phyloP scores from a whole-genome alignment of 2,888 invertebrate species.

The Aphidius colemani region DNA sequence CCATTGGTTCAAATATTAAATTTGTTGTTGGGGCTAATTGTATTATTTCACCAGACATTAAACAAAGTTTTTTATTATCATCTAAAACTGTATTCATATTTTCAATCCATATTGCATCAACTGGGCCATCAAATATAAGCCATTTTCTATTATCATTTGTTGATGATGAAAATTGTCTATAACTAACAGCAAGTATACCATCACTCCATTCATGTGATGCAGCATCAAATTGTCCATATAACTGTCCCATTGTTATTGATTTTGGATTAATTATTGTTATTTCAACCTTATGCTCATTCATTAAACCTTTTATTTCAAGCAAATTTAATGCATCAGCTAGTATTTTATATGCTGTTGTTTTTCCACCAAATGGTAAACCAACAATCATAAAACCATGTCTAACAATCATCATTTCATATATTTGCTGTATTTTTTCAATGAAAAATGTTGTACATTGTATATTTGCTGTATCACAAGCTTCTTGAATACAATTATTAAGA shows the following conservation, averaged over 20 bases:
- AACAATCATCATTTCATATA: slow-evolving; percentile 95
- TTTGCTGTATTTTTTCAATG: slow-evolving; percentile 84
- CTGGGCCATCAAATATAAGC: slow-evolving; percentile 95
- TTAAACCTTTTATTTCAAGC: slow-evolving; percentile 75
- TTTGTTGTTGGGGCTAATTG: slow-evolving; percentile 88
- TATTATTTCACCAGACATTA: slow-evolving; percentile 97
- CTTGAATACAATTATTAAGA: slow-evolving; percentile 68
- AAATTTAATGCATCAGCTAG: slow-evolving; percentile 81
- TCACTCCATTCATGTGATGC: slow-evolving; percentile 96
- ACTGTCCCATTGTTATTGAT: slow-evolving; percentile 92
- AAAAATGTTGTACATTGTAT: slow-evolving; percentile 86
- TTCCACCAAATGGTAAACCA: slow-evolving; percentile 90
- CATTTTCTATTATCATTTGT: slow-evolving; percentile 76
- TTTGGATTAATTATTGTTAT: slow-evolving; percentile 91
- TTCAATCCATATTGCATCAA: slow-evolving; percentile 96
- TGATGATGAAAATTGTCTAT: slow-evolving; percentile 78
- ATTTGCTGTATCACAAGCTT: slow-evolving; percentile 73
- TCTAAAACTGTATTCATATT: slow-evolving; percentile 95
- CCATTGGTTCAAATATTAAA: slow-evolving; percentile 94
- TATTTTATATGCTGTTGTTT: slow-evolving; percentile 82
- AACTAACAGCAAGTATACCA: slow-evolving; percentile 83
- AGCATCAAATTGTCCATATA: slow-evolving; percentile 95
- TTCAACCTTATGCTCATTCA: slow-evolving; percentile 78
- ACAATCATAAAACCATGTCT: slow-evolving; percentile 95
- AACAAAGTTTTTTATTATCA: slow-evolving; percentile 92